Evolutionary conservation across 1,140 invertebrate genomes (phyloP), one percentile per base, ranked within the genome.

Genomic region (Mesaphorura yosii): DNA sequence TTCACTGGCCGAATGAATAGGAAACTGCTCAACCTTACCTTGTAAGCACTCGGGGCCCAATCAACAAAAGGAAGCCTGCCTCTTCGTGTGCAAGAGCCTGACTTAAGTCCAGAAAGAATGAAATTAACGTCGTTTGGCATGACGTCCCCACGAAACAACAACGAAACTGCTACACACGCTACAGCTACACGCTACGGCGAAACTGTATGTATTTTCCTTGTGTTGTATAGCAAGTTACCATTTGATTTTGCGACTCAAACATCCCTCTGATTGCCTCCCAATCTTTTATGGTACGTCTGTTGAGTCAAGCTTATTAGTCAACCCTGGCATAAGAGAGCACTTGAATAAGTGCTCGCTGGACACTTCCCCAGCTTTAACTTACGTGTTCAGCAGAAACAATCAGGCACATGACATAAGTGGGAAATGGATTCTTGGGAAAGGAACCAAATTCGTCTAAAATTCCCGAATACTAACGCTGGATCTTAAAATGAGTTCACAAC

Each of bases 401-500:
- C 6, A 59, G 60, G 60, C 47, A 38, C 58, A 65, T 14, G 52
- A 28, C 3, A 55, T 10, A 14, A 64, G 57, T n/a, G 64, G 60
- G 39, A 53, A 65, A 28, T 58, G 53, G 26, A 65, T 27, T 29
- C 64, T 23, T 7, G 64, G 64, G 38, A 63, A 66, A 5, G 60
- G 64, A n/a, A 65, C 62, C 44, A 66, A 26, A 46, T 66, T 64
- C 3, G 55, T 51, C 17, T 54, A 44, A 15, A 65, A 55, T 31
- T 64, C 64, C 15, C 40, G n/a, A 12, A 68, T 27, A 39, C 58
- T 58, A 2, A 53, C 46, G 48, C 71, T 72, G 48, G 70, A 50
- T 34, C 65, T 50, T 14, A 42, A 10, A 42, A 42, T 42, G 10
- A 42, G 7, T 17, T 17, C n/a, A n/a, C n/a, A n/a, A n/a, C n/a